Conservation (phyloP, 2,797 vertebrate genomes). For the Tadarida brasiliensis region DNA sequence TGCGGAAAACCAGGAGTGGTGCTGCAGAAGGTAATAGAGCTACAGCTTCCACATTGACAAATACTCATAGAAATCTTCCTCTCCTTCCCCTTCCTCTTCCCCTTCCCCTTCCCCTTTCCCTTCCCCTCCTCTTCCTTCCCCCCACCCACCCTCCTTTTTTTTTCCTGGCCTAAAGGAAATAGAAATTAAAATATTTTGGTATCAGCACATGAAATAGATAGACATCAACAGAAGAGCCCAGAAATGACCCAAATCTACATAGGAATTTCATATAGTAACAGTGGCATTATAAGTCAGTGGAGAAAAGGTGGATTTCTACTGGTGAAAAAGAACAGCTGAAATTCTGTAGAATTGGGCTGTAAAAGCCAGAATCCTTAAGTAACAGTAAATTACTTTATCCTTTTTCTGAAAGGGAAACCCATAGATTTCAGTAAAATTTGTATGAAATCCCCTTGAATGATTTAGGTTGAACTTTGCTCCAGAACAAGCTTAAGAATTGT, state of each 20-base stretch:
- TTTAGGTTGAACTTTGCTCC: conserved; percentile 42
- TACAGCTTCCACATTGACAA: not conserved
- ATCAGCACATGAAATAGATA: not conserved
- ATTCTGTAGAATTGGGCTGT: conserved; percentile 31
- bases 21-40: rapidly evolving
- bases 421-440: conserved; percentile 53
- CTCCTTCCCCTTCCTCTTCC: rapidly evolving
- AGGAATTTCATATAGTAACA: conserved; percentile 30
- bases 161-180: not conserved
- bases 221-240: not conserved
- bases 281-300: not conserved
- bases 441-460: conserved; percentile 60
- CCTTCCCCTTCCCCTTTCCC: rapidly evolving
- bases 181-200: conserved; percentile 41
- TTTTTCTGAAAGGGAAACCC: conserved; percentile 62
- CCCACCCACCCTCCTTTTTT: not conserved
- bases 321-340: conserved; percentile 41
- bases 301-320: conserved; percentile 9
- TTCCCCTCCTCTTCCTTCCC: not conserved
- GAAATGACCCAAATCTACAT: conserved; percentile 23
- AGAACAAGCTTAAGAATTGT: conserved; percentile 30
- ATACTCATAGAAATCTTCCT: not conserved
- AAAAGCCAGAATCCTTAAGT: conserved; percentile 9
- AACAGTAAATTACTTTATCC: conserved; percentile 18
- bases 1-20: not conserved